Conservation (phyloP, 2,888 invertebrate species). For the Cylindroiulus punctatus region DNA sequence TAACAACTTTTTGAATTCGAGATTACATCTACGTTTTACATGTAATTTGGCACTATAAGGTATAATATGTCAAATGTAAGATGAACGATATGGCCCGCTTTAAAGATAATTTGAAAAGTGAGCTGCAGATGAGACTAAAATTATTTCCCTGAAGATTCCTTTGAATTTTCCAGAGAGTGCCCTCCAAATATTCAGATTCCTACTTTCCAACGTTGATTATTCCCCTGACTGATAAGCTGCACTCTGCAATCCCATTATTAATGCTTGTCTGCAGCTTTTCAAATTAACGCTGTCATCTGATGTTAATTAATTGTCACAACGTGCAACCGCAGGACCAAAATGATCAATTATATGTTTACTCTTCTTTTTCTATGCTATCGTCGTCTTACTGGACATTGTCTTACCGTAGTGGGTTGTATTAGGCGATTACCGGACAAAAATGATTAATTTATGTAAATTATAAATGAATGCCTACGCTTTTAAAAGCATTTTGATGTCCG, state of each 20-base stretch:
- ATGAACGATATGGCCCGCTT: not conserved
- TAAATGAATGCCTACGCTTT: not conserved
- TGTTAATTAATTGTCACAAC: slow-evolving; percentile 44
- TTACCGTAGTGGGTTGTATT: not conserved
- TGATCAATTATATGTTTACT: slow-evolving; percentile 27
- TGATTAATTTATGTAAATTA: not conserved
- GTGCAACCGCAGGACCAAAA: slow-evolving; percentile 33
- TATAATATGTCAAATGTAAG: no score
- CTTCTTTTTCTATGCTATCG: not conserved
- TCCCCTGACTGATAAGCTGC: slow-evolving; percentile 3
- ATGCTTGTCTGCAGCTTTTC: not conserved
- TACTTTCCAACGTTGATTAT: slow-evolving; percentile 6
- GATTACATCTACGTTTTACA: no score
- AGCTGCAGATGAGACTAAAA: not conserved
- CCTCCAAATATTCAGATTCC: not conserved
- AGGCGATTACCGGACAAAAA: not conserved
- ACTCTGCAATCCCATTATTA: slow-evolving; percentile 14
- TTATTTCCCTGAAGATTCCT: slow-evolving; percentile 11
- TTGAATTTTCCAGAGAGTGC: not conserved
- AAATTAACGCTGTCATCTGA: slow-evolving; percentile 28
- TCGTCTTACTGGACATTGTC: not conserved
- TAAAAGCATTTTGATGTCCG: slow-evolving; percentile 15
- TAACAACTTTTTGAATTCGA: no score
- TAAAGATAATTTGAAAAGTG: not conserved
- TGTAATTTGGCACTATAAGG: no score